Evolutionary conservation across 2,888 invertebrate species (phyloP).

Genomic region (Protonemura montana): DNA sequence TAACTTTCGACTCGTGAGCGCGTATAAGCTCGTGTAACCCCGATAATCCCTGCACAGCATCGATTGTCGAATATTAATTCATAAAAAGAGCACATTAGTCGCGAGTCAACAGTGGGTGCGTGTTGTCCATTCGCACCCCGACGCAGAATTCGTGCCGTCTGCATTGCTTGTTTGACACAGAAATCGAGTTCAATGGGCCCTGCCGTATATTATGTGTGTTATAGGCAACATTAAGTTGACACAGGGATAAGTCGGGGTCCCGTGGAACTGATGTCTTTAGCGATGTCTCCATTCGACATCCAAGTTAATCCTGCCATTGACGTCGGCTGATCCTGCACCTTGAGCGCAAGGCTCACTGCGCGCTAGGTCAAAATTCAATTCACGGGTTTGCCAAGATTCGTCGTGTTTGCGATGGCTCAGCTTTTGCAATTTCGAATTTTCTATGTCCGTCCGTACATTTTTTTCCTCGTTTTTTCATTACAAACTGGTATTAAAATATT

Average conservation of each 20-base stretch:
- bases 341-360: background rate
- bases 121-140: background rate
- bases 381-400: no score
- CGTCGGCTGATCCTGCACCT: conserved; percentile 5
- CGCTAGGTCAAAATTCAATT: conserved; percentile 1
- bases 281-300: conserved; percentile 21
- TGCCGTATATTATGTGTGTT: background rate
- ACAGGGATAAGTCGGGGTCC: background rate
- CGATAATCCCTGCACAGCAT: background rate
- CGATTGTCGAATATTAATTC: background rate
- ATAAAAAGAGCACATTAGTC: conserved; percentile 44
- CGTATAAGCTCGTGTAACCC: background rate
- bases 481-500: no score
- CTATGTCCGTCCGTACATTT: no score
- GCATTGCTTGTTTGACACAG: background rate
- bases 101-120: conserved; percentile 43
- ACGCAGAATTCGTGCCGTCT: background rate
- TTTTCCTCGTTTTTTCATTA: no score
- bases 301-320: conserved; percentile 23
- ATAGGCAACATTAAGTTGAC: conserved; percentile 1
- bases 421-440: no score
- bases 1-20: no score
- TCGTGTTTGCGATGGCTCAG: no score
- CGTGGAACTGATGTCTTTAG: conserved; percentile 27
- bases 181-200: background rate